Evolutionary conservation across 2,797 vertebrate genomes (phyloP).

Genomic region (Ctenopoma multispine): DNA sequence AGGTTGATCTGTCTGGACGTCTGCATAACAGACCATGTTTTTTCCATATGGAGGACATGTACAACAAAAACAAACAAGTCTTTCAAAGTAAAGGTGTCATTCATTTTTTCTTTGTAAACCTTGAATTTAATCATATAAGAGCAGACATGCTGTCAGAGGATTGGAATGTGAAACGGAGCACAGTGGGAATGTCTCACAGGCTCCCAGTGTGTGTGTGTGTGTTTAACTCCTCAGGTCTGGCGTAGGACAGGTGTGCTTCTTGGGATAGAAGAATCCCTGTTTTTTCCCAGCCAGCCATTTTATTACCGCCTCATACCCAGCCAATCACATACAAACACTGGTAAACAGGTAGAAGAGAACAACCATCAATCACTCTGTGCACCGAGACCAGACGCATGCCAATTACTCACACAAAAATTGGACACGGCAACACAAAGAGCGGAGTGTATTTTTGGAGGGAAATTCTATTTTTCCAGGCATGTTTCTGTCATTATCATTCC

Average conservation of each 20-base stretch:
- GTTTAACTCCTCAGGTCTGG: slow-evolving; percentile 63
- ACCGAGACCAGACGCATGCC: slow-evolving; percentile 29
- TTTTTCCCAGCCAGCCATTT: slow-evolving; percentile 55
- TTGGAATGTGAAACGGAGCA: slow-evolving; percentile 82
- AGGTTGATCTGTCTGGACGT: slow-evolving; percentile 26
- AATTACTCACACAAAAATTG: slow-evolving; percentile 39
- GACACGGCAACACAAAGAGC: slow-evolving; percentile 63
- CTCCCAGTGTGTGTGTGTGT: slow-evolving; percentile 40
- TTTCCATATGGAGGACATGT: slow-evolving; percentile 25
- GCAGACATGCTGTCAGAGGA: slow-evolving; percentile 85
- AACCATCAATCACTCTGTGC: slow-evolving; percentile 65
- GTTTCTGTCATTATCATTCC: slow-evolving; percentile 90
- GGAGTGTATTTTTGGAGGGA: slow-evolving; percentile 77
- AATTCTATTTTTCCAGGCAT: slow-evolving; percentile 82
- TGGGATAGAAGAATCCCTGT: slow-evolving; percentile 62
- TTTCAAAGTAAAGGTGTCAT: slow-evolving; percentile 66
- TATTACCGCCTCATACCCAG: slow-evolving; percentile 43
- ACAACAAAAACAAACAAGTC: slow-evolving; percentile 60
- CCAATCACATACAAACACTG: slow-evolving; percentile 50
- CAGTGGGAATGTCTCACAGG: slow-evolving; percentile 79
- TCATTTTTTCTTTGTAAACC: slow-evolving; percentile 64
- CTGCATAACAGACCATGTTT: slow-evolving; percentile 20
- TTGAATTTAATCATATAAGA: slow-evolving; percentile 79
- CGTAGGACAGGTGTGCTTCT: slow-evolving; percentile 80
- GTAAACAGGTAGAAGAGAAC: slow-evolving; percentile 71